Conservation (phyloP, 2,113 vertebrate species). For the Entelurus aequoreus region DNA sequence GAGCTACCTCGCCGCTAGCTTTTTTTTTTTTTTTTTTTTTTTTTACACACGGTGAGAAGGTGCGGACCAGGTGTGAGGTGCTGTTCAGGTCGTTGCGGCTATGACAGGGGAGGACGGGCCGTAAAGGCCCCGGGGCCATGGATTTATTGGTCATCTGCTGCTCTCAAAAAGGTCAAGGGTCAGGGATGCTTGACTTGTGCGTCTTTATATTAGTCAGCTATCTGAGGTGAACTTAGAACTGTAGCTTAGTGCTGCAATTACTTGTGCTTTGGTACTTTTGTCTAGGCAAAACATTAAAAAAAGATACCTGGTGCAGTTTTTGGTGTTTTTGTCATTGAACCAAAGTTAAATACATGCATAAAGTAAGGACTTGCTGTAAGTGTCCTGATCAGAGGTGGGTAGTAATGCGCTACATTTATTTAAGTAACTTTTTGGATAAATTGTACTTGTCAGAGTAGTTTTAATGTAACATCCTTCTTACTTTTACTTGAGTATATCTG, state of each 20-base stretch:
- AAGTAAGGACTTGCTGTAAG: no score
- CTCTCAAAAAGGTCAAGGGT: constrained; percentile 64
- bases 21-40: constrained; percentile 28
- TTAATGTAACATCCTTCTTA: no score
- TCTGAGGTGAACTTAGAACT: constrained; percentile 64
- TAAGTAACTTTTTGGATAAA: no score
- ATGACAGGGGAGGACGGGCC: constrained; percentile 50
- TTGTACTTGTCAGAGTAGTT: no score
- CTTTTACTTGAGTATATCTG: no score
- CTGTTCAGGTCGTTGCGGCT: constrained; percentile 68
- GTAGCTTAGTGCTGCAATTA: constrained; percentile 2
- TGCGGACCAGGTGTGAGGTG: constrained; percentile 77
- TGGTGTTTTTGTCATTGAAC: no score
- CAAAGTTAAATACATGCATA: no score
- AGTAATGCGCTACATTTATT: no score
- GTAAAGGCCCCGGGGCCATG: constrained; percentile 54
- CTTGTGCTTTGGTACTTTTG: no score
- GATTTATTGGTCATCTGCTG: constrained; percentile 68
- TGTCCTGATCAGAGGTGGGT: no score
- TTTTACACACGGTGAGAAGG: constrained; percentile 63
- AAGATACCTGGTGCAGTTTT: no score
- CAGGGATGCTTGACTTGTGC: constrained; percentile 64
- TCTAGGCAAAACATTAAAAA: no score
- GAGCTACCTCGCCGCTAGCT: constrained; percentile 34
- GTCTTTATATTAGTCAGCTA: constrained; percentile 65